Evolutionary conservation across 2,888 invertebrate species (phyloP), one percentile per base, ranked within the genome.

Genomic region (Pheosia gnoma): DNA sequence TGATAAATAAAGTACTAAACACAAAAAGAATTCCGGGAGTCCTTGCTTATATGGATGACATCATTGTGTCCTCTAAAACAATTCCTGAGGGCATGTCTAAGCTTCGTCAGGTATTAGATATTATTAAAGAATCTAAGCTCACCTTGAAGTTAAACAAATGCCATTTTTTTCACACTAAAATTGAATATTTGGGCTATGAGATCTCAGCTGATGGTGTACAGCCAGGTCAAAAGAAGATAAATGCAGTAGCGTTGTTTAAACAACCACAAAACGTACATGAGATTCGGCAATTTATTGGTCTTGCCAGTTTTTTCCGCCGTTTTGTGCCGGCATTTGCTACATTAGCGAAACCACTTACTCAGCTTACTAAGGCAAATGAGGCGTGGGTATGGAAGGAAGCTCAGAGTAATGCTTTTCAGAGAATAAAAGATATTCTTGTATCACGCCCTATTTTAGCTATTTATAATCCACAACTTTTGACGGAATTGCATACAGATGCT

Each of bases 401-500:
- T 52, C 76, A 65, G 2, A 61, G 69, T 9, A 0, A 3, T 2
- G 62, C 52, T 6, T 57, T 70, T 5, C 36, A 53, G 6, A 43
- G 65, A 0, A 41, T 70, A 3, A 65, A 70, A 6, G 25, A 54
- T 3, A 10, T 37, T 2, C 47, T 72, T 3, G 69, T 69, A 5
- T 65, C 37, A n/a, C 65, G 68, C 52, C 70, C 66, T 0, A 59
- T 68, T 0, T 57, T 73, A 0, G 60, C 63, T 7, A 68, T 73
- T 5, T 74, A 65, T 55, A 65, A 74, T 25, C 74, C 70, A 3
- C n/a, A 41, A 0, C 45, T 67, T 1, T 62, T 57, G 0, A 72
- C 63, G 0, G 72, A 72, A 39, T 52, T 72, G 0, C 72, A 70
- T 37, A 72, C 68, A 0, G 70, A 72, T 52, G 70, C 68, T 0